Percentiles rank a stretch among this genome's conserved stretches.
Evolutionary conservation across 2,113 vertebrate genomes (phyloP).

Genomic region (Collichthys lucidus): DNA sequence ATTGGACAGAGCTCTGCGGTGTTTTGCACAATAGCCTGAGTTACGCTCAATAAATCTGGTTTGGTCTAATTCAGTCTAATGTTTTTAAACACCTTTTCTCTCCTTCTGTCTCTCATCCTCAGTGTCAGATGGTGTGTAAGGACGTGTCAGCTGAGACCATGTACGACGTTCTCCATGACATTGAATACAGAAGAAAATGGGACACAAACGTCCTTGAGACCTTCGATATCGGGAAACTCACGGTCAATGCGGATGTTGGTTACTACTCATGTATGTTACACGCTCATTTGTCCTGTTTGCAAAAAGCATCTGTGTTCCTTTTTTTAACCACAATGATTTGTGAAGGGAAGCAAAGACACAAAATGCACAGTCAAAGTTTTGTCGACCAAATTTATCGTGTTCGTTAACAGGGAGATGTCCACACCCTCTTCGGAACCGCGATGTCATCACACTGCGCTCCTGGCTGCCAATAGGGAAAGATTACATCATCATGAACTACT

Average conservation of each 20-base stretch:
- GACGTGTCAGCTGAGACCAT: slow-evolving; percentile 90
- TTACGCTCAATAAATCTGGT: background rate
- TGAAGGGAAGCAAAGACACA: slow-evolving; percentile 1
- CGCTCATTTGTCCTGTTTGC: background rate
- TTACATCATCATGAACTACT: slow-evolving; percentile 99
- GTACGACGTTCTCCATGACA: slow-evolving; percentile 96
- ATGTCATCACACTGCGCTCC: slow-evolving; percentile 95
- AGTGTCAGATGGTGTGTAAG: slow-evolving; percentile 94
- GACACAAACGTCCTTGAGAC: slow-evolving; percentile 97
- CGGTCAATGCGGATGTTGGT: slow-evolving; percentile 94
- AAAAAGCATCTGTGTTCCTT: background rate
- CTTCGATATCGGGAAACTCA: slow-evolving; percentile 95
- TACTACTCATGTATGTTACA: slow-evolving; percentile 91
- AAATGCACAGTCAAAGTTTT: background rate
- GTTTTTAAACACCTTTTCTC: background rate
- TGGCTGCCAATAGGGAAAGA: slow-evolving; percentile 94
- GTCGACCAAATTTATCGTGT: slow-evolving; percentile 4
- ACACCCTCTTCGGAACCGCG: slow-evolving; percentile 93
- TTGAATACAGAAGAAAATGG: slow-evolving; percentile 94
- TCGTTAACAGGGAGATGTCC: slow-evolving; percentile 91
- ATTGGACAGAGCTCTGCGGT: background rate
- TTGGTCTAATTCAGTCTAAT: background rate
- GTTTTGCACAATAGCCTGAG: background rate
- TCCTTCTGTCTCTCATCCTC: slow-evolving; percentile 37
- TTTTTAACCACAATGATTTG: slow-evolving; percentile 8